A percentile compares a stretch with the other conserved stretches of the same genome.
These are phyloP conservation scores for Acrobasis repandana DNA, from an alignment of 2,888 invertebrate genomes.

Conservation along the genomic window DNA sequence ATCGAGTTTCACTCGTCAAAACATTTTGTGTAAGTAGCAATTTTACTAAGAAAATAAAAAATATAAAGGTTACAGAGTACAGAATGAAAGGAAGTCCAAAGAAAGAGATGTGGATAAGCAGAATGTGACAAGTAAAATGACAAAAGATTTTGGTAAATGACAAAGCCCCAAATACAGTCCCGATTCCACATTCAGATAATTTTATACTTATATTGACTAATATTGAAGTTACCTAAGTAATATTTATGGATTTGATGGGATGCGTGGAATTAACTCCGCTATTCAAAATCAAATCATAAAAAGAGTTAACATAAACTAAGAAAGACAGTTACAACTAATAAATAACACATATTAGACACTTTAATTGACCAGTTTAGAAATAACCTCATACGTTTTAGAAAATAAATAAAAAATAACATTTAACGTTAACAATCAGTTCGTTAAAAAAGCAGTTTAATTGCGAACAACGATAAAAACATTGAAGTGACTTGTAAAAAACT, in stretches of 20 bases:
- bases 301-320: neutral
- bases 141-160: no score
- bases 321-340: neutral
- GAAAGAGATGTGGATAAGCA: no score
- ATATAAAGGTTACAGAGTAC: no score
- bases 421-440: constrained; percentile 12
- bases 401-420: neutral
- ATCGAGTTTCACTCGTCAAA: no score
- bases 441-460: constrained; percentile 28
- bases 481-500: constrained; percentile 33
- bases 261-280: neutral
- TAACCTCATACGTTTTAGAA: neutral
- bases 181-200: no score
- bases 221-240: no score
- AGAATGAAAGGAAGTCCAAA: no score
- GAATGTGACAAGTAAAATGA: no score
- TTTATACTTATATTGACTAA: no score
- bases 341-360: neutral
- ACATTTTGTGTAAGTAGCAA: no score
- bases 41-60: no score
- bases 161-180: no score
- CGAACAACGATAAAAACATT: constrained; percentile 27
- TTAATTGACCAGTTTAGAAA: neutral
- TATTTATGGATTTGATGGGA: neutral
- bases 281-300: neutral